Base-by-base conservation (phyloP, 1,140 invertebrate genomes). In the Macrobrachium nipponense region DNA sequence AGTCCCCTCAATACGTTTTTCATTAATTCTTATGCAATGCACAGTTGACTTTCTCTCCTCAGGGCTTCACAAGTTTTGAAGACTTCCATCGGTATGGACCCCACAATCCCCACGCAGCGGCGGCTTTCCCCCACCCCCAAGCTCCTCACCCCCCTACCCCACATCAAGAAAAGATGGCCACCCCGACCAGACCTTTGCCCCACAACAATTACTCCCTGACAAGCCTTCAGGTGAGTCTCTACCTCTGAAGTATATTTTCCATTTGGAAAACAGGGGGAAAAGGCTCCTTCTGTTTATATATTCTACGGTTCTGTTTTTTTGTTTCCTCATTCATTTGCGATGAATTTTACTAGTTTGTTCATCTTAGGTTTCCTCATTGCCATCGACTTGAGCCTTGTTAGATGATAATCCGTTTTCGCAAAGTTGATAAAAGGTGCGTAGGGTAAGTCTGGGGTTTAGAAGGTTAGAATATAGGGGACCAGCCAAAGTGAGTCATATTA, bases 31-130 rank as follows among this genome's bases (percentile, higher is more conserved):
- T 51, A 51, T 51, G 51, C 51, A 51, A 51, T 51, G 51, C 20
- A n/a, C 15, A 10, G n/a, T 36, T 51, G 11, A 80, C 44, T 64
- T 59, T 77, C 58, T 23, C 61, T 27, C 73, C 61, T 3, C 82
- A 85, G 78, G 87, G 84, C 18, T 80, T 85, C 61, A 76, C 66
- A 59, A 77, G 73, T 43, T 83, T 82, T 61, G 86, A 87, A 76
- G 88, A 89, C 18, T 89, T 88, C 27, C 82, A 85, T 60, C 84
- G 80, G 11, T 84, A 79, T 36, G 80, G 78, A 20, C 80, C 82
- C 61, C 87, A 85, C 66, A 79, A 70, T 60, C 82, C 82, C 0
- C 83, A 86, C 51, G 83, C 68, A 18, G 80, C 72, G 66, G 44
- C 72, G 66, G 44, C 75, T 61, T 84, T 89, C 77, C 79, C 73